These are phyloP conservation scores for Apus apus DNA, from an alignment of 2,113 vertebrate genomes.

Conservation along the genomic window DNA sequence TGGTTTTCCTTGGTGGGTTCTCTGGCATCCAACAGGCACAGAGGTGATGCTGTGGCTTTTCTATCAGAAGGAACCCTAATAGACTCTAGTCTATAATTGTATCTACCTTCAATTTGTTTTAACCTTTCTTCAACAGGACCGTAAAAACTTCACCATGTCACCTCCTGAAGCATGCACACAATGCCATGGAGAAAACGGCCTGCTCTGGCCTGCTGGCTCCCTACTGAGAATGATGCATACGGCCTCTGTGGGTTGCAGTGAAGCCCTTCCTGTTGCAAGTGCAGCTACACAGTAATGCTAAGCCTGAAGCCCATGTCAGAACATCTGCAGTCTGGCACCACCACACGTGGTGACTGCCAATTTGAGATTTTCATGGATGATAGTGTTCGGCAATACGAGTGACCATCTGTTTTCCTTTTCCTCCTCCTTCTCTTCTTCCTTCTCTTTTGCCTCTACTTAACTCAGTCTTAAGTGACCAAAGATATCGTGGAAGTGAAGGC, in stretches of 20 bases:
- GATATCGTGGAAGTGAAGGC: neutral
- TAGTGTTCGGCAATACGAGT: neutral
- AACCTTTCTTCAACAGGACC: neutral
- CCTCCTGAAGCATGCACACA: neutral
- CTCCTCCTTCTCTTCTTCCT: neutral
- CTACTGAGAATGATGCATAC: neutral
- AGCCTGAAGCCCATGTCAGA: neutral
- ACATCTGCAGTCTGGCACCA: conserved; percentile 34
- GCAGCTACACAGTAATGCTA: neutral
- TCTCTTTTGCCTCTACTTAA: neutral
- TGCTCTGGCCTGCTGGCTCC: fast-evolving
- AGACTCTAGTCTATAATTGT: neutral
- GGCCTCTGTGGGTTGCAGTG: neutral
- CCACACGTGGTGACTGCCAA: neutral
- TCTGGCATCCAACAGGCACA: fast-evolving
- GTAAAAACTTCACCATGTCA: neutral
- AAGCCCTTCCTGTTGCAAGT: neutral
- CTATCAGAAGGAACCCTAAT: neutral
- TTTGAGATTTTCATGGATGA: neutral
- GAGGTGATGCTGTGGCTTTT: neutral
- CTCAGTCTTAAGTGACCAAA: neutral
- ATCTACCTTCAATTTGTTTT: neutral
- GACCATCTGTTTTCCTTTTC: conserved; percentile 22
- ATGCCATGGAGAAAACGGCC: neutral
- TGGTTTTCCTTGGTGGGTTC: neutral